These are phyloP conservation scores for Chamaea fasciata DNA, from an alignment of 2,113 vertebrate species.

Conservation along the genomic window DNA sequence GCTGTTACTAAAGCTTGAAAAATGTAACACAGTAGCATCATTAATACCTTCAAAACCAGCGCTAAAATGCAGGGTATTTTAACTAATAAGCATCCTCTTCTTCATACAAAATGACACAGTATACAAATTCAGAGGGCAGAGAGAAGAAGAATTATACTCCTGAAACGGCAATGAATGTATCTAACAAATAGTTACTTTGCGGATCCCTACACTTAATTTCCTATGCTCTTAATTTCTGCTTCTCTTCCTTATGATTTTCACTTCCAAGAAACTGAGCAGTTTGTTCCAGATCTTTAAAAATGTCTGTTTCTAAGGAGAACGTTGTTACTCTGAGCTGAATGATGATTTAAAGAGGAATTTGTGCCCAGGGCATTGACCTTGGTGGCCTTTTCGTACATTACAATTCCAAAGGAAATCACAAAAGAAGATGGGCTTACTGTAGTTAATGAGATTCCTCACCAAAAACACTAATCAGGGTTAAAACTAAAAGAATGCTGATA, in stretches of 20 bases:
- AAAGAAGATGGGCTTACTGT: constrained; percentile 72
- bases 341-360: constrained; percentile 73
- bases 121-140: background rate
- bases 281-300: constrained; percentile 19
- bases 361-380: constrained; percentile 78
- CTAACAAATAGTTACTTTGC: background rate
- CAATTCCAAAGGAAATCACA: constrained; percentile 82
- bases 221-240: background rate
- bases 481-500: constrained; percentile 86
- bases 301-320: constrained; percentile 23
- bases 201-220: background rate
- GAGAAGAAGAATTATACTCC: background rate
- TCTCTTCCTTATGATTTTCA: background rate
- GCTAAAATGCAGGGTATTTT: background rate
- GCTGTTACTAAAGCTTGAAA: background rate
- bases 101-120: background rate
- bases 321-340: constrained; percentile 64
- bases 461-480: constrained; percentile 83
- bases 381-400: constrained; percentile 71
- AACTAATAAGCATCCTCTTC: background rate
- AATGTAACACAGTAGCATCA: background rate
- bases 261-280: background rate
- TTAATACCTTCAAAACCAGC: background rate
- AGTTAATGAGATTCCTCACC: constrained; percentile 79
- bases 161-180: background rate